Percentiles rank a stretch among this genome's conserved stretches.
Conservation (phyloP, 2,113 vertebrate species). For the Phoxinus phoxinus region DNA sequence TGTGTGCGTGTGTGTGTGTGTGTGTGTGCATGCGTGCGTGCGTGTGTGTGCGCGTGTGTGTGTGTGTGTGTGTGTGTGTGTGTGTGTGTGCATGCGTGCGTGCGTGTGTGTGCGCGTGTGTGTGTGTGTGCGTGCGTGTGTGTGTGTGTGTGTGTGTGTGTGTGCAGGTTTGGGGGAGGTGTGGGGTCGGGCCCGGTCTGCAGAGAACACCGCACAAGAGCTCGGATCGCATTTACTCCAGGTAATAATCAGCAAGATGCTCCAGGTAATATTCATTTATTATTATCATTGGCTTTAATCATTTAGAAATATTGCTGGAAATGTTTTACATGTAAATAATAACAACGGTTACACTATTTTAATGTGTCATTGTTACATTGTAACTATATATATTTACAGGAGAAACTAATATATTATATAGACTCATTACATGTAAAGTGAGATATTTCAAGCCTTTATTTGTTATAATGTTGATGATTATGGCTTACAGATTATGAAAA, state of each 20-base stretch:
- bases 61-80: not conserved
- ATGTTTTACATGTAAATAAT: no score
- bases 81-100: no score
- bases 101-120: slow-evolving; percentile 42
- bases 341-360: no score
- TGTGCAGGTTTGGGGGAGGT: slow-evolving; percentile 91
- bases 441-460: no score
- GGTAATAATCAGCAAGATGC: slow-evolving; percentile 74
- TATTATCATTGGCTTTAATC: not conserved
- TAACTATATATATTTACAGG: no score
- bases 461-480: no score
- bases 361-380: no score
- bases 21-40: no score
- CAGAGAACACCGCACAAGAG: slow-evolving; percentile 91
- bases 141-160: not conserved
- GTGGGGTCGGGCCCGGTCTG: slow-evolving; percentile 88
- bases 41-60: not conserved
- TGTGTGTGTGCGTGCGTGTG: not conserved
- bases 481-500: no score
- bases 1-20: no score
- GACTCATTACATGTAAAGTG: no score
- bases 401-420: no score
- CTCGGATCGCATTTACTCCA: slow-evolving; percentile 95
- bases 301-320: not conserved
- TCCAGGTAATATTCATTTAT: slow-evolving; percentile 20